A percentile compares a stretch with the other conserved stretches of the same genome.
These are phyloP conservation scores for Hyperoplus lanceolatus DNA, from an alignment of 2,797 vertebrate species.

Conservation along the genomic window DNA sequence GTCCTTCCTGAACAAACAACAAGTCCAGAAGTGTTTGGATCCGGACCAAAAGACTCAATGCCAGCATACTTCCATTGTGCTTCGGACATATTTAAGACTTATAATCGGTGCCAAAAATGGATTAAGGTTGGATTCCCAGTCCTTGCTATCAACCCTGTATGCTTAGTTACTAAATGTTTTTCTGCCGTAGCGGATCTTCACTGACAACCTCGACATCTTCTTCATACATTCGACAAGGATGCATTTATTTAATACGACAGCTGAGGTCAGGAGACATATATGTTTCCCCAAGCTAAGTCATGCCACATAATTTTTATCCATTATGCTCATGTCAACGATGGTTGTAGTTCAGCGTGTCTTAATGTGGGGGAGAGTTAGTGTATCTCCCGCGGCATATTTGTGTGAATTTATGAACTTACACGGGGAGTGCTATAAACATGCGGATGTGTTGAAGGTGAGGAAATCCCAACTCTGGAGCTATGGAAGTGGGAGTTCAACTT, in stretches of 20 bases:
- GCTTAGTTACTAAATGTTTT: background rate
- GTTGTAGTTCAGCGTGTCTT: constrained; percentile 1
- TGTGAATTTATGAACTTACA: constrained; percentile 60
- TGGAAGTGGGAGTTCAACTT: too few relatives aligned
- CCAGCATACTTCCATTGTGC: background rate
- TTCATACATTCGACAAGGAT: constrained; percentile 29
- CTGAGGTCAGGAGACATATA: constrained; percentile 41
- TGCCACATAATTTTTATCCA: constrained; percentile 34
- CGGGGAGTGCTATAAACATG: constrained; percentile 51
- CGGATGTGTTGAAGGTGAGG: constrained; percentile 65
- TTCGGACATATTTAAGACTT: background rate
- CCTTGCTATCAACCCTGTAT: background rate
- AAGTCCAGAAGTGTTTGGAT: background rate
- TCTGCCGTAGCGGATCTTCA: background rate
- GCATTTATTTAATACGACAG: constrained; percentile 41
- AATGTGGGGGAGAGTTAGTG: constrained; percentile 42
- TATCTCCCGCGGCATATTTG: constrained; percentile 40
- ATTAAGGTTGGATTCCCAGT: background rate
- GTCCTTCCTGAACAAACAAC: background rate
- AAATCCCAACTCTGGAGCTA: constrained; percentile 65
- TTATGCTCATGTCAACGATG: constrained; percentile 14
- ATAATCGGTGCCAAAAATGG: background rate
- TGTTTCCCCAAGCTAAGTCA: constrained; percentile 31
- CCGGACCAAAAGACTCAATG: too few relatives aligned
- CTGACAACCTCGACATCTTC: constrained; percentile 28